phyloP scores from a whole-genome alignment of 1,140 invertebrate species.

The Amphibalanus amphitrite region DNA sequence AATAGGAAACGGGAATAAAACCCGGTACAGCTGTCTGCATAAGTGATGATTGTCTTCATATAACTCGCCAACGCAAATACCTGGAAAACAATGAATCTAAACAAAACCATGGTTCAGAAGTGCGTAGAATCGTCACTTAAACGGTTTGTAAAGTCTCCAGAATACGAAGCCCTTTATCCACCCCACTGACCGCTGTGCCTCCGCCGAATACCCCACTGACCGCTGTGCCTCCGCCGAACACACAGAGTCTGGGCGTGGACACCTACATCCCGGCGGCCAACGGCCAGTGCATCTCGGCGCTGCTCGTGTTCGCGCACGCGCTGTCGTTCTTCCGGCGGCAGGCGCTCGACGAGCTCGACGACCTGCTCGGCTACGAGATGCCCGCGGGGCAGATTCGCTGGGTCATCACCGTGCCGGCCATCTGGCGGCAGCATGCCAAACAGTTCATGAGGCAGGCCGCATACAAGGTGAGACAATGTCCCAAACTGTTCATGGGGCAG shows the following conservation, averaged over 20 bases:
- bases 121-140: too few relatives aligned
- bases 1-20: too few relatives aligned
- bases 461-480: conserved; percentile 34
- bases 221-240: too few relatives aligned
- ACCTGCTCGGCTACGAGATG: conserved; percentile 30
- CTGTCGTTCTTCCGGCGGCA: conserved; percentile 36
- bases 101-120: too few relatives aligned
- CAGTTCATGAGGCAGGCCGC: conserved; percentile 43
- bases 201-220: too few relatives aligned
- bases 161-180: too few relatives aligned
- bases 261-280: conserved; percentile 33
- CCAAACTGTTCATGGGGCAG: conserved; percentile 40
- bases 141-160: too few relatives aligned
- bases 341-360: conserved; percentile 35
- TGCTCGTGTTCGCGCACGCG: conserved; percentile 34
- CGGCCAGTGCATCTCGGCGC: conserved; percentile 30
- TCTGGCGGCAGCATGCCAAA: conserved; percentile 42
- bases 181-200: too few relatives aligned
- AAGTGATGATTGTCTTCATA: too few relatives aligned
- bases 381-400: conserved; percentile 36
- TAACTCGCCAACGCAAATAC: too few relatives aligned
- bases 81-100: too few relatives aligned
- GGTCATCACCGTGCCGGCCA: conserved; percentile 44
- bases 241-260: conserved; percentile 31
- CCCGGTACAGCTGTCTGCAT: too few relatives aligned